phyloP scores from a whole-genome alignment of 1,140 invertebrate species.

The Drosophila sp. region DNA sequence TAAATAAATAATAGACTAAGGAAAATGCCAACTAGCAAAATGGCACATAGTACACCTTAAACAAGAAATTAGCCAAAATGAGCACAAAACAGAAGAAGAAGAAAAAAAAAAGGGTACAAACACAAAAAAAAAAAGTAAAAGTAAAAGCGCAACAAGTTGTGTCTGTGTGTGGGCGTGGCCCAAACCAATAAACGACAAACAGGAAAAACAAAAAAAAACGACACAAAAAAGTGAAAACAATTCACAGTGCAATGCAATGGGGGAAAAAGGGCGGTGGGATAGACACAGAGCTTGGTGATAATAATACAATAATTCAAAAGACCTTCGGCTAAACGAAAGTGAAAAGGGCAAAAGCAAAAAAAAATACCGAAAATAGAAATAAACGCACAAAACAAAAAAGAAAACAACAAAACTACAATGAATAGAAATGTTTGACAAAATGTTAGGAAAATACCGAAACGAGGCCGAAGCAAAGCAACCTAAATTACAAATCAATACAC shows the following conservation, averaged over 20 bases:
- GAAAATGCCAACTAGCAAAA: too few relatives aligned
- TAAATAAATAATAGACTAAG: too few relatives aligned
- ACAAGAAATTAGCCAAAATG: slow-evolving; percentile 30
- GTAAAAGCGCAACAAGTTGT: slow-evolving; percentile 52
- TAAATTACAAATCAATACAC: slow-evolving; percentile 70
- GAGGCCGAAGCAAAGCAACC: slow-evolving; percentile 41
- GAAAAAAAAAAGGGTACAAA: neutral
- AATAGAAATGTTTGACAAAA: slow-evolving; percentile 21
- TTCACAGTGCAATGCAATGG: slow-evolving; percentile 28
- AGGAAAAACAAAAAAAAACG: neutral
- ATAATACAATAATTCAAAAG: slow-evolving; percentile 6
- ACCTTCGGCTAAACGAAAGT: slow-evolving; percentile 51
- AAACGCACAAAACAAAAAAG: slow-evolving; percentile 35
- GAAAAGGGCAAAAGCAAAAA: slow-evolving; percentile 59
- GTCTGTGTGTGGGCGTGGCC: slow-evolving; percentile 39
- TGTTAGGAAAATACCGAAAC: slow-evolving; percentile 30
- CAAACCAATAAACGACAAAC: slow-evolving; percentile 14
- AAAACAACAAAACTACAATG: neutral
- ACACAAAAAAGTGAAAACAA: slow-evolving; percentile 18
- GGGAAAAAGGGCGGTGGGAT: neutral
- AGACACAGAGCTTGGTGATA: slow-evolving; percentile 7
- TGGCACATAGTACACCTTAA: neutral
- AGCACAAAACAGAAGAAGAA: slow-evolving; percentile 31
- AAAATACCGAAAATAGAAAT: slow-evolving; percentile 46
- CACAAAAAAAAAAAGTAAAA: slow-evolving; percentile 34